Evolutionary conservation across 2,797 vertebrate species (phyloP).

Genomic region (Helostoma temminkii): DNA sequence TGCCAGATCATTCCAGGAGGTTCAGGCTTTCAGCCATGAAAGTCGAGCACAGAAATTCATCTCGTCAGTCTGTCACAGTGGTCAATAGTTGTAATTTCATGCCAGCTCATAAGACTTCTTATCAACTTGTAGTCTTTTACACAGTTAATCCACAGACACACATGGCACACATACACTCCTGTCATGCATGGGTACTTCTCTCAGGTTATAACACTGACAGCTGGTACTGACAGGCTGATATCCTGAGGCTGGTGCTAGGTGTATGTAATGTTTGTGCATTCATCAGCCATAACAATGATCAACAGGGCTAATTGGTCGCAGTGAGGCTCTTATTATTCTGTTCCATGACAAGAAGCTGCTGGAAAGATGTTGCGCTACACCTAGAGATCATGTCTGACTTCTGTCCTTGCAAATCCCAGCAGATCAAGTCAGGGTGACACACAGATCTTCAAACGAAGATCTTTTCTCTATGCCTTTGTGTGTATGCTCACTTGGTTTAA

Average conservation of each 20-base stretch:
- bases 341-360: slow-evolving; percentile 57
- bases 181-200: slow-evolving; percentile 52
- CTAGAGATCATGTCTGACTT: slow-evolving; percentile 34
- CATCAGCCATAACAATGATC: slow-evolving; percentile 67
- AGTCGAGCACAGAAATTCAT: slow-evolving; percentile 38
- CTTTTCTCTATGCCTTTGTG: slow-evolving; percentile 10
- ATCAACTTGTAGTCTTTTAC: slow-evolving; percentile 35
- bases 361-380: slow-evolving; percentile 29
- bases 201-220: slow-evolving; percentile 48
- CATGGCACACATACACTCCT: slow-evolving; percentile 19
- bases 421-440: slow-evolving; percentile 34
- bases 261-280: slow-evolving; percentile 56
- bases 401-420: slow-evolving; percentile 61
- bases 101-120: slow-evolving; percentile 46
- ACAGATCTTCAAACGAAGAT: slow-evolving; percentile 34
- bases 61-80: slow-evolving; percentile 41
- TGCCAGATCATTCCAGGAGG: slow-evolving; percentile 35
- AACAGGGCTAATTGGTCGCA: slow-evolving; percentile 73
- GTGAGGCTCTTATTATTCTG: slow-evolving; percentile 63
- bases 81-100: slow-evolving; percentile 66
- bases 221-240: slow-evolving; percentile 57
- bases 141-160: slow-evolving; percentile 35
- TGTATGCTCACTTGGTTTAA: slow-evolving; percentile 11
- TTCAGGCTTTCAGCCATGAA: slow-evolving; percentile 36
- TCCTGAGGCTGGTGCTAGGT: slow-evolving; percentile 52